Base-by-base conservation (phyloP, 2,888 invertebrate species). In the Seira musarum region DNA sequence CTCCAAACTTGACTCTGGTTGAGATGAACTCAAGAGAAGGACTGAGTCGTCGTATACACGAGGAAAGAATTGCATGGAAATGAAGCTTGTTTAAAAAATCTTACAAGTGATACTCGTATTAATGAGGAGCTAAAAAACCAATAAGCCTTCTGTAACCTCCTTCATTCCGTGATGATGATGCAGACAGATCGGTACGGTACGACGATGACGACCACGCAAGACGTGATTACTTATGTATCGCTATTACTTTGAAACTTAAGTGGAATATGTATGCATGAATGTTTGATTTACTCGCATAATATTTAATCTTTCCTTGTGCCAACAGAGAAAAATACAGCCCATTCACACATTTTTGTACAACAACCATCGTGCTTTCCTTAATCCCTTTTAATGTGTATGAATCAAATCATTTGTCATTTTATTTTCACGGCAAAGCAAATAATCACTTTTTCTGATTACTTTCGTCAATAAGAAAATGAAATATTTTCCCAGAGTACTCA, bases 21-120 rank as follows among this genome's bases (percentile, higher is more conserved):
- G 49, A 67, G 78, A 71, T 78, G 66, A 78, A 78, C 78, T 78
- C 78, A 22, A 49, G 35, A 66, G 46, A 71, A 66, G 66, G 71
- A 78, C 78, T 78, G 78, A 78, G 57, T n/a, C 6, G 17, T 57
- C 3, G 15, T n/a, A 57, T 6, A 40, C 13, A 8, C 6, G 40
- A 40, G 15, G 3, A 57, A 17, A 6, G 57, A n/a, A 17, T 57
- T 57, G 57, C 57, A n/a, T 57, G 17, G 17, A 57, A 40, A 8
- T 57, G 6, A 40, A 40, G 40, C 40, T 5, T 8, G 15, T 17
- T 57, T 57, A 57, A 57, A 57, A 57, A 57, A 57, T 57, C 57
- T 15, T n/a, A 57, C 57, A 57, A 17, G 57, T 57, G 57, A n/a
- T 15, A n/a, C 57, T 40, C 40, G 13, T 57, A 57, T 57, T 57